Conservation (phyloP, 2,113 vertebrate species). For the Mormyrus lacerda region DNA sequence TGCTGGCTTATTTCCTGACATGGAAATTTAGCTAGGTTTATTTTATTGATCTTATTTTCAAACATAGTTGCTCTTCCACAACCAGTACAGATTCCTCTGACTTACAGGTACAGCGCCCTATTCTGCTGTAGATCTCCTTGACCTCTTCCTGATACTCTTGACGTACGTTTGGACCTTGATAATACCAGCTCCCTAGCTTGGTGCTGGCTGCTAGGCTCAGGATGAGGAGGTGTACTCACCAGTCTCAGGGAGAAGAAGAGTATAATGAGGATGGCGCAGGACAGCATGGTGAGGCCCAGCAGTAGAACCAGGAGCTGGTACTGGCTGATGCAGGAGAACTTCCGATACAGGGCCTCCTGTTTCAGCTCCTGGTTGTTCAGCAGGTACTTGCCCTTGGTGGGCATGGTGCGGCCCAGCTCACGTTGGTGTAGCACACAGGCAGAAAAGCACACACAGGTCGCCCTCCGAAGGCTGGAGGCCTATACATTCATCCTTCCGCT, state of each 20-base stretch:
- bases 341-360: constrained; percentile 78
- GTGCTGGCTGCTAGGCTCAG: not conserved
- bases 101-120: not conserved
- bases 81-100: not conserved
- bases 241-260: constrained; percentile 58
- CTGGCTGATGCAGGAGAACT: constrained; percentile 84
- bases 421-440: constrained; percentile 37
- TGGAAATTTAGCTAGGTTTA: not conserved
- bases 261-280: constrained; percentile 63
- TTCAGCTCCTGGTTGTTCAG: constrained; percentile 75
- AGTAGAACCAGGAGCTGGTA: constrained; percentile 79
- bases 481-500: constrained; percentile 3
- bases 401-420: constrained; percentile 67
- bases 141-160: not conserved
- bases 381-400: constrained; percentile 89
- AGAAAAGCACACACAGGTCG: not conserved
- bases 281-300: constrained; percentile 69
- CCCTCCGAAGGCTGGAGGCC: not conserved
- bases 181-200: not conserved
- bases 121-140: not conserved
- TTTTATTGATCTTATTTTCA: not conserved
- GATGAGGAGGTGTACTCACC: constrained; percentile 62
- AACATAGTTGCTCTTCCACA: not conserved
- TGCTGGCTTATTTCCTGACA: not conserved
- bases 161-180: not conserved